Evolutionary conservation across 23 tunicate species (phyloP).

Genomic region (Styela clava): DNA sequence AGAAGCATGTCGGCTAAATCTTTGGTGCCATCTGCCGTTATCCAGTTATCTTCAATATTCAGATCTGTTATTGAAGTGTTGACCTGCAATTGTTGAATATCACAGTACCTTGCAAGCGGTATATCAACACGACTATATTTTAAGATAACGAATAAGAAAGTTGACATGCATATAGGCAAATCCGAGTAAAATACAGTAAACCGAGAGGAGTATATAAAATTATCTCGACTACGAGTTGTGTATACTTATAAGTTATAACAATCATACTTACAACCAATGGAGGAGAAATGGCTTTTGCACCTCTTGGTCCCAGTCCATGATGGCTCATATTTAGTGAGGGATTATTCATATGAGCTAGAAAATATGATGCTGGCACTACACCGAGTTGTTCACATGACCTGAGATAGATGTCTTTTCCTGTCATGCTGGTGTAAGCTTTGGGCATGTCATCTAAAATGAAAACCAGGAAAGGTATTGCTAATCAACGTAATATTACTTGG

Average conservation of each 20-base stretch:
- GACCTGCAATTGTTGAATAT: constrained; percentile 36
- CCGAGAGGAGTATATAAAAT: too few relatives aligned
- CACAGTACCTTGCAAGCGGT: background rate
- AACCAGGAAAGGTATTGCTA: too few relatives aligned
- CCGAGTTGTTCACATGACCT: constrained; percentile 72
- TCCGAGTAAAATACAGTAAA: too few relatives aligned
- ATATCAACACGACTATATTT: background rate
- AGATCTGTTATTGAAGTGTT: constrained; percentile 64
- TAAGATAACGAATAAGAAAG: too few relatives aligned
- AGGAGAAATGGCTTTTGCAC: constrained; percentile 78
- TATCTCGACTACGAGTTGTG: too few relatives aligned
- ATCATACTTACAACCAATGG: constrained; percentile 82
- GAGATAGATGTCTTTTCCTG: constrained; percentile 51
- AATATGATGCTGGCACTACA: constrained; percentile 74
- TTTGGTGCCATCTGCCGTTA: constrained; percentile 62
- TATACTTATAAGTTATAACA: too few relatives aligned
- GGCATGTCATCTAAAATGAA: constrained; percentile 32
- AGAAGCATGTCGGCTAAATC: constrained; percentile 74
- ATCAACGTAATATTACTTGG: too few relatives aligned
- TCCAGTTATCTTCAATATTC: constrained; percentile 78
- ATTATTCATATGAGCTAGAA: constrained; percentile 44
- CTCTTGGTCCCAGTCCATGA: constrained; percentile 79
- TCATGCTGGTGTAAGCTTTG: constrained; percentile 44
- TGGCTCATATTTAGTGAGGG: constrained; percentile 67
- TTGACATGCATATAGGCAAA: too few relatives aligned